Evolutionary conservation across 2,797 vertebrate genomes (phyloP).

Genomic region (Helarctos malayanus): DNA sequence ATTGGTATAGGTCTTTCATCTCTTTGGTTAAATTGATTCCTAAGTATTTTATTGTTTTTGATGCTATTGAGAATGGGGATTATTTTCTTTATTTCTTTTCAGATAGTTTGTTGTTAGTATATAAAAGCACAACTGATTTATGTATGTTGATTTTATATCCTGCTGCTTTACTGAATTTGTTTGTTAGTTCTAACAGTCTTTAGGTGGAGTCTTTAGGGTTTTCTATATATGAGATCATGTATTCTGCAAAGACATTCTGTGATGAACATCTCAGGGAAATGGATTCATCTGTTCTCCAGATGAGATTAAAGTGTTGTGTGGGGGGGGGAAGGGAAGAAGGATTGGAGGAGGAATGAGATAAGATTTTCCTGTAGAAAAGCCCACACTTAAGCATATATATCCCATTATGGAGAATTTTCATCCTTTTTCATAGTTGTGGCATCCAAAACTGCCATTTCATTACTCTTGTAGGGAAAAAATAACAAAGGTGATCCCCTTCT

Average conservation of each 20-base stretch:
- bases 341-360: not conserved
- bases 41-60: not conserved
- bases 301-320: not conserved
- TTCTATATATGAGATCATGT: not conserved
- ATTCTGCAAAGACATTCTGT: not conserved
- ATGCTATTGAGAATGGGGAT: not conserved
- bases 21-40: not conserved
- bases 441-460: not conserved
- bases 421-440: not conserved
- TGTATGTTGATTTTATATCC: not conserved
- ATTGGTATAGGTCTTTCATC: not conserved
- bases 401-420: not conserved
- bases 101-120: not conserved
- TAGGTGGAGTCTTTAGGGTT: not conserved
- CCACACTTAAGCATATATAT: not conserved
- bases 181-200: not conserved
- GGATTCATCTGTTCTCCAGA: not conserved
- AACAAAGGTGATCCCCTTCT: conserved; percentile 40
- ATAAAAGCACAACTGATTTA: not conserved
- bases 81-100: not conserved
- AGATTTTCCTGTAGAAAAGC: not conserved
- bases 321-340: not conserved
- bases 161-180: not conserved
- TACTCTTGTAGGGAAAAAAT: conserved; percentile 56
- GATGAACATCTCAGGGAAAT: not conserved